Base-by-base conservation (phyloP, 2,888 invertebrate genomes). In the Fabriciana adippe region DNA sequence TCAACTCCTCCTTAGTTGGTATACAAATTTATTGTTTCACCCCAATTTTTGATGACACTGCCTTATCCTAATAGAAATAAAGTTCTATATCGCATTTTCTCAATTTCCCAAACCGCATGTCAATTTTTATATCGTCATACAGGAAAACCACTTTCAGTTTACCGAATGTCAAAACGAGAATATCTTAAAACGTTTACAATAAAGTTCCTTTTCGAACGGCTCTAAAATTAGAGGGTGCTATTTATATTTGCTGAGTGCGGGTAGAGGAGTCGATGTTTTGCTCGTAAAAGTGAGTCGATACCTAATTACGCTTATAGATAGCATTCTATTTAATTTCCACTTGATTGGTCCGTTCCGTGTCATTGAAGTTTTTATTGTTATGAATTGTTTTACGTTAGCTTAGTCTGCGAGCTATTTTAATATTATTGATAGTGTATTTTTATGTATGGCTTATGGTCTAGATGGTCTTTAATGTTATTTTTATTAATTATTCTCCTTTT, bases 281-380 rank as follows among this genome's bases (percentile, higher is more conserved):
- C 85, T 88, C 87, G 84, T 90, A 88, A 90, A 90, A 85, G 82
- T 80, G 81, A 81, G 79, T 81, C 78, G 84, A 86, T 76, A 73
- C 74, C 78, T 88, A 86, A 88, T 87, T 83, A 83, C 82, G 82
- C 78, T 81, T 86, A 85, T 86, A 86, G 87, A 85, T 82, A 84
- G 82, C 81, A 86, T 85, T 86, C 86, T 86, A 87, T 88, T 88
- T 89, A 88, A 88, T 89, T 85, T 84, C 82, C 80, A 85, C 81
- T 87, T 84, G 88, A 88, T 89, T 86, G 83, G 80, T 77, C 80
- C 78, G 82, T 83, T 80, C 78, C 77, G 76, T 81, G 76, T 80
- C 78, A 83, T 80, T 86, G 87, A 88, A 85, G 81, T 86, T 88
- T 90, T 90, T 90, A 91, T 90, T 88, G 84, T 85, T 85, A 88